phyloP scores from a whole-genome alignment of 1,140 invertebrate species.

The Theocolax elegans region DNA sequence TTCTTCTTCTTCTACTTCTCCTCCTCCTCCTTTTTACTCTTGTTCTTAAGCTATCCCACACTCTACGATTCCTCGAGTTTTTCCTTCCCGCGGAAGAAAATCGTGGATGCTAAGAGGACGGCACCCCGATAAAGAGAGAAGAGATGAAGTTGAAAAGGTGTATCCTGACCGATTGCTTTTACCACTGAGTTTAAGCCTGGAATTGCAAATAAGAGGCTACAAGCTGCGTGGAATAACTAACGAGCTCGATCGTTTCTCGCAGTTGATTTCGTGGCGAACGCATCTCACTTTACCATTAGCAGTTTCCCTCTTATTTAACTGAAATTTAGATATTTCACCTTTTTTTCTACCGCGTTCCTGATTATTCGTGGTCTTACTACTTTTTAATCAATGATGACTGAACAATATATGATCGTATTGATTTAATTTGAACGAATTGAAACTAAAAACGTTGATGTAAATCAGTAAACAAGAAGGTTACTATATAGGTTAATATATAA shows the following conservation, averaged over 20 bases:
- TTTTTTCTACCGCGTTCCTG: neutral
- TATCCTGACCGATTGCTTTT: conserved; percentile 27
- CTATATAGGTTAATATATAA: too few relatives aligned
- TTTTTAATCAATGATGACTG: too few relatives aligned
- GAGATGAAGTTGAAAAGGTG: neutral
- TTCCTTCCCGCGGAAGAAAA: neutral
- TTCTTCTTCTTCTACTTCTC: conserved; percentile 1
- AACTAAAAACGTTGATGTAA: too few relatives aligned
- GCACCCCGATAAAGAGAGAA: neutral
- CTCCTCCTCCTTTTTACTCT: neutral
- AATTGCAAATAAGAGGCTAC: conserved; percentile 29
- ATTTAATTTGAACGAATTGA: too few relatives aligned
- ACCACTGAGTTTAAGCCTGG: neutral
- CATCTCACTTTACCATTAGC: conserved; percentile 33
- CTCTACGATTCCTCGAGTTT: conserved; percentile 29
- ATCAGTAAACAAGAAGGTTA: too few relatives aligned
- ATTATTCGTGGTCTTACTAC: too few relatives aligned
- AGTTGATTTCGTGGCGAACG: conserved; percentile 23
- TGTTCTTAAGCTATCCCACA: neutral
- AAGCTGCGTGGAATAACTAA: conserved; percentile 37
- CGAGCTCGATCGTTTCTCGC: conserved; percentile 14
- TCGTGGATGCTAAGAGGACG: neutral
- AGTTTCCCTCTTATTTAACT: conserved; percentile 2
- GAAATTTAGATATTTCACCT: neutral
- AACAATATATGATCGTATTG: too few relatives aligned